These are phyloP conservation scores for Ephestia elutella DNA, from an alignment of 1,140 invertebrate species.

Conservation along the genomic window DNA sequence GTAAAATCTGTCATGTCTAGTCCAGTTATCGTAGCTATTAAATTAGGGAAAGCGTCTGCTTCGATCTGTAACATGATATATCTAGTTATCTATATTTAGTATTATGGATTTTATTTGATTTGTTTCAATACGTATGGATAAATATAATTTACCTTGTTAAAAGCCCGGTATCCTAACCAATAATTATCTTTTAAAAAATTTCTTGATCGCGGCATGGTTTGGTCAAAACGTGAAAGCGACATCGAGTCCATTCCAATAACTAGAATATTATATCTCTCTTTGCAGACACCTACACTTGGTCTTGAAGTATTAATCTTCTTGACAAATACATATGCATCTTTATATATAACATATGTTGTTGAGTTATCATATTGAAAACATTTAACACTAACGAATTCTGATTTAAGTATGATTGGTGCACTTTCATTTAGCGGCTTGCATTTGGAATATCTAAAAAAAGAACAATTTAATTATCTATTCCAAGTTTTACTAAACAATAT, in stretches of 20 bases:
- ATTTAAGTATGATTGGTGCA: conserved; percentile 43
- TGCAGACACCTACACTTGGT: conserved; percentile 26
- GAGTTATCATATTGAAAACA: conserved; percentile 51
- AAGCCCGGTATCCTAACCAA: conserved; percentile 70
- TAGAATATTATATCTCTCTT: conserved; percentile 77
- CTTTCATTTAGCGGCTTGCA: conserved; percentile 51
- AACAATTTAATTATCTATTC: not conserved
- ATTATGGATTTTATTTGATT: too few relatives aligned
- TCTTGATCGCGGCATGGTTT: conserved; percentile 85
- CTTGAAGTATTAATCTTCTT: conserved; percentile 35
- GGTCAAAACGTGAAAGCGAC: conserved; percentile 84
- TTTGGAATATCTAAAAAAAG: conserved; percentile 34
- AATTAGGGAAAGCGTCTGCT: conserved; percentile 88
- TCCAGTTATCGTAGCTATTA: conserved; percentile 85
- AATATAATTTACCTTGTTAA: conserved; percentile 66
- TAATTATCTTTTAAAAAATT: conserved; percentile 77
- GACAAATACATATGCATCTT: conserved; percentile 45
- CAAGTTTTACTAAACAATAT: too few relatives aligned
- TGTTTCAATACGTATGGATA: too few relatives aligned
- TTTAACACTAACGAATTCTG: conserved; percentile 71
- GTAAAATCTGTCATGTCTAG: conserved; percentile 66
- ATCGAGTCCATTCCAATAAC: conserved; percentile 89
- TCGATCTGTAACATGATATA: conserved; percentile 67
- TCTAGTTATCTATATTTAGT: not conserved
- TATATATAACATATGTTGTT: conserved; percentile 39